Evolutionary conservation across 1,140 invertebrate genomes (phyloP).

Genomic region (Apis laboriosa): DNA sequence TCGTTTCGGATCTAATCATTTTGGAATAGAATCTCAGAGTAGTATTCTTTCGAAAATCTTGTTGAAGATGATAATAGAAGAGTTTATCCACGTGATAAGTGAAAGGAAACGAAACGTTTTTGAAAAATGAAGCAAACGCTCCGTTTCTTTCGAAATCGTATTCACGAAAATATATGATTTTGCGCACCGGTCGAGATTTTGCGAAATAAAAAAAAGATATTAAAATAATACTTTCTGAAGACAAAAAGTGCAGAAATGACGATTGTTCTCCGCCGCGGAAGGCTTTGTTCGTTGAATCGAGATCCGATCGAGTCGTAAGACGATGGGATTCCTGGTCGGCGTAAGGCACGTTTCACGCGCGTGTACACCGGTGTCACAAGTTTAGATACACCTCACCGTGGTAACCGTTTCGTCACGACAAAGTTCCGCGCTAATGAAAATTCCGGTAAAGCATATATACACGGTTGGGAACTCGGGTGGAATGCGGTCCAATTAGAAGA

Average conservation of each 20-base stretch:
- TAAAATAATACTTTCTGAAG: too few species aligned
- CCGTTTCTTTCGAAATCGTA: too few species aligned
- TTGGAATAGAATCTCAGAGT: too few species aligned
- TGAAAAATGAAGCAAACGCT: too few species aligned
- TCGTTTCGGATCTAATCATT: too few species aligned
- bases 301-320: conserved; percentile 14
- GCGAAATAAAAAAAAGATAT: too few species aligned
- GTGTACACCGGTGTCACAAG: conserved; percentile 63
- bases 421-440: conserved; percentile 77
- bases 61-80: too few species aligned
- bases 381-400: conserved; percentile 63
- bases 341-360: conserved; percentile 38
- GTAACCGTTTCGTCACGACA: conserved; percentile 74
- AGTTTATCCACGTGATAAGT: too few species aligned
- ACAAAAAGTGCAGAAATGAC: neutral
- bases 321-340: conserved; percentile 24
- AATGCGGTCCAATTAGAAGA: conserved; percentile 78
- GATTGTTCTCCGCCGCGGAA: neutral
- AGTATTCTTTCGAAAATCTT: too few species aligned
- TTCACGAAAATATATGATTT: too few species aligned
- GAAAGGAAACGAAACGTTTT: too few species aligned
- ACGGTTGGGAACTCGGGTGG: conserved; percentile 58
- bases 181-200: too few species aligned
- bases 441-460: conserved; percentile 71
- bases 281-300: conserved; percentile 2